A percentile compares a stretch with the other conserved stretches of the same genome.
Evolutionary conservation across 2,113 vertebrate species (phyloP).

Genomic region (Oryzias javanicus): DNA sequence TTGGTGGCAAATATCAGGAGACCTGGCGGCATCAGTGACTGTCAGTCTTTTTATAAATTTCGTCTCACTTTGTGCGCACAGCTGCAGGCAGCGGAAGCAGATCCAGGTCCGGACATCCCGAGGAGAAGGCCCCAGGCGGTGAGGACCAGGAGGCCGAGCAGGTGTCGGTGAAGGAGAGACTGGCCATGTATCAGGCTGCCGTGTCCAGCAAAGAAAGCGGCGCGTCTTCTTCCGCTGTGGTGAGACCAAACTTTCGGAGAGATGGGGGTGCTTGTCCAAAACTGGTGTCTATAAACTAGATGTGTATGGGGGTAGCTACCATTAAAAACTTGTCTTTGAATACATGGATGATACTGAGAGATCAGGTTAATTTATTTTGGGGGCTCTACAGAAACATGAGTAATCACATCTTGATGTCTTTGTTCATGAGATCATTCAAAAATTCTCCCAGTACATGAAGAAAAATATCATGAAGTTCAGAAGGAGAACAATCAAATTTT

Average conservation of each 20-base stretch:
- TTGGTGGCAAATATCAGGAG: slow-evolving; percentile 6
- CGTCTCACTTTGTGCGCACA: slow-evolving; percentile 43
- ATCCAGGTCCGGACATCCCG: slow-evolving; percentile 50
- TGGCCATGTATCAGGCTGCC: slow-evolving; percentile 92
- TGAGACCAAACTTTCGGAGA: slow-evolving; percentile 73
- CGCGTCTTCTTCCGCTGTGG: slow-evolving; percentile 74
- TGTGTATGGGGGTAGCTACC: no score
- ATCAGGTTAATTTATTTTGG: no score
- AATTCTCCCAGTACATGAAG: no score
- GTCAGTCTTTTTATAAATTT: background rate
- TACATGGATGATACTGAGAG: no score
- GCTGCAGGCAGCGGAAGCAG: slow-evolving; percentile 64
- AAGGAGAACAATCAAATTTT: no score
- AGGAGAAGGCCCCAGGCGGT: slow-evolving; percentile 40
- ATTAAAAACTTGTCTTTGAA: no score
- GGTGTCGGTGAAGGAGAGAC: slow-evolving; percentile 86
- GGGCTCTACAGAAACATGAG: no score
- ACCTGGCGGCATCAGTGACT: background rate
- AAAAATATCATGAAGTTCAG: no score
- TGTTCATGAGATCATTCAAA: no score
- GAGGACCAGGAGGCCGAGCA: slow-evolving; percentile 73
- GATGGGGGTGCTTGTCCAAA: background rate
- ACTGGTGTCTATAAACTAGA: no score
- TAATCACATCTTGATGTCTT: no score
- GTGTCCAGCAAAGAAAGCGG: slow-evolving; percentile 76